Evolutionary conservation across 2,888 invertebrate genomes (phyloP), one percentile per base, ranked within the genome.

Genomic region (Seira ritae): DNA sequence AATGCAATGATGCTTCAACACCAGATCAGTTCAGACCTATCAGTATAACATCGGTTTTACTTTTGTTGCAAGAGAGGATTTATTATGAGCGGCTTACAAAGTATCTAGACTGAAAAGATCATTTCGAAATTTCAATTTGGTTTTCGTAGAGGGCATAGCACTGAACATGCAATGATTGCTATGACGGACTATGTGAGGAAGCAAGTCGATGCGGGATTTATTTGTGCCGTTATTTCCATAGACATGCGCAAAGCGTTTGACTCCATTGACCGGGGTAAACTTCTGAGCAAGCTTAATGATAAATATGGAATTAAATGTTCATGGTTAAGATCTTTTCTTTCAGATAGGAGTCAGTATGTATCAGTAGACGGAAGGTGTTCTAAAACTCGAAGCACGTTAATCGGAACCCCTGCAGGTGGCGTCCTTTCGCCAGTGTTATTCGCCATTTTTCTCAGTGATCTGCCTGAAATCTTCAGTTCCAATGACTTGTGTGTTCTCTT

Each of bases 211-310:
- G 68, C 22, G 31, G 78, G 78, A 12, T 2, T 15, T 1, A 19
- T 78, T 12, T 66, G 55, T n/a, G 70, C 62, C 10, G 1, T 83
- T 1, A 42, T 83, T 8, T 15, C 68, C 0, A 55, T 74, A 50
- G 83, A 83, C 73, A 12, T 75, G 15, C 8, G 23, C 2, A 75
- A 76, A 22, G 81, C 81, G 0, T 83, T 83, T 37, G 73, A 77
- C 22, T 78, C 73, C 0, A 69, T 78, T 1, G 73, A 65, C n/a
- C 50, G 62, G 17, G 82, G 60, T 10, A 31, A 31, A n/a, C 37
- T 82, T 15, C 68, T 82, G 19, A 6, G 55, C 0, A 73, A 83
- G 23, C 19, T 78, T 17, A 50, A 67, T 8, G 3, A 1, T 2
- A 20, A 42, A 19, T 78, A 62, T 50, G 24, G 37, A 24, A 78